Conservation (phyloP, 1,140 invertebrate genomes). For the Hirudo medicinalis region DNA sequence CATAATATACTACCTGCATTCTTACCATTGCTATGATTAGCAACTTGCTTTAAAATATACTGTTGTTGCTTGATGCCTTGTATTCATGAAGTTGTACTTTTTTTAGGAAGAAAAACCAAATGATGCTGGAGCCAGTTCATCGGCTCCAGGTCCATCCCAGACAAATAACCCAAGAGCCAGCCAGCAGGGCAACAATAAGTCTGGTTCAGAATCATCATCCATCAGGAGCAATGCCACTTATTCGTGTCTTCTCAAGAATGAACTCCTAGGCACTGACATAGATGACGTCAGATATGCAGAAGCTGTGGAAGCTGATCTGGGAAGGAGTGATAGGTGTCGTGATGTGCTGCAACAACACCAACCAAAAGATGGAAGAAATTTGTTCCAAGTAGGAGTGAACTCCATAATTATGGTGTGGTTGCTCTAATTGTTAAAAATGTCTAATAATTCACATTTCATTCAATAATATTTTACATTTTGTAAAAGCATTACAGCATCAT, state of each 20-base stretch:
- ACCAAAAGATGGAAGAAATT: slow-evolving; percentile 14
- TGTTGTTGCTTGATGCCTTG: too few relatives aligned
- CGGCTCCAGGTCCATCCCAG: not conserved
- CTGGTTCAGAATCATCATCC: slow-evolving; percentile 1
- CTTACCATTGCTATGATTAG: not conserved
- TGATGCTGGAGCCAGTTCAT: not conserved
- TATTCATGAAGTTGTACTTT: too few relatives aligned
- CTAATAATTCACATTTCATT: not conserved
- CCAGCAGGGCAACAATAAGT: not conserved
- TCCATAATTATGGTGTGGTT: too few relatives aligned
- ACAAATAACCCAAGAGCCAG: not conserved
- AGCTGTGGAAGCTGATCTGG: not conserved
- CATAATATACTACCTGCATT: too few relatives aligned
- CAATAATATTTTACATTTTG: too few relatives aligned
- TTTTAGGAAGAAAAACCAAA: slow-evolving; percentile 2
- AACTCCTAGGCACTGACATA: slow-evolving; percentile 66
- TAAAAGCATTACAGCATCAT: too few relatives aligned
- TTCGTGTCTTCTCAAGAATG: slow-evolving; percentile 72
- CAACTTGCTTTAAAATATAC: not conserved
- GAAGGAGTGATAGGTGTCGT: not conserved
- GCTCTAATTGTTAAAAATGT: not conserved
- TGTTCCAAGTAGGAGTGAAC: slow-evolving; percentile 12
- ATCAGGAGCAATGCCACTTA: slow-evolving; percentile 58
- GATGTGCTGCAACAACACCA: not conserved
- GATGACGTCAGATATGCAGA: slow-evolving; percentile 54